Conservation (phyloP, 2,888 invertebrate species). For the Lacanobia oleracea region DNA sequence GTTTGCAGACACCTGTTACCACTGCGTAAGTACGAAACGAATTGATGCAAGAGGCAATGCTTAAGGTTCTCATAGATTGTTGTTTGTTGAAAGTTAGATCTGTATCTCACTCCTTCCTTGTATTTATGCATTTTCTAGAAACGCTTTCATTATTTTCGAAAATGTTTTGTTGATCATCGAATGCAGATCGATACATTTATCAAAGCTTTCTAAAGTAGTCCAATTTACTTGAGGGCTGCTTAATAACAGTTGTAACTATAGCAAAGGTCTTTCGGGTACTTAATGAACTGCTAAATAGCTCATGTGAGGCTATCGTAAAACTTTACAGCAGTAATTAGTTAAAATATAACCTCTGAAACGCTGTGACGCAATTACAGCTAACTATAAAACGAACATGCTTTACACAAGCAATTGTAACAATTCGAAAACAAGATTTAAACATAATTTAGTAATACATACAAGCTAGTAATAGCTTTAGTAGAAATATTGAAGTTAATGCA, state of each 20-base stretch:
- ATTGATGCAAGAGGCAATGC: conserved; percentile 86
- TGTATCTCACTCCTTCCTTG: conserved; percentile 80
- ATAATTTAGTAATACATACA: background rate
- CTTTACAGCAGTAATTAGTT: conserved; percentile 25
- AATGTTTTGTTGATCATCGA: conserved; percentile 76
- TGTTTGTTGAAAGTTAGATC: conserved; percentile 83
- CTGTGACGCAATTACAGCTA: conserved; percentile 11
- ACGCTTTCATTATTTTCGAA: conserved; percentile 83
- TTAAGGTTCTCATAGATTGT: conserved; percentile 84
- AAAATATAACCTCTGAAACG: conserved; percentile 15
- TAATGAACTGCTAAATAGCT: conserved; percentile 62
- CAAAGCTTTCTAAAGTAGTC: conserved; percentile 77
- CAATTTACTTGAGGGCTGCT: conserved; percentile 71
- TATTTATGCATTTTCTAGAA: conserved; percentile 85
- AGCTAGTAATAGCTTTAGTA: background rate
- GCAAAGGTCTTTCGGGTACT: conserved; percentile 69
- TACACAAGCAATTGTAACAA: conserved; percentile 9
- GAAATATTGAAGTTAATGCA: conserved; percentile 9
- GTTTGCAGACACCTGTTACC: conserved; percentile 83
- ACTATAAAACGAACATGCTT: conserved; percentile 32
- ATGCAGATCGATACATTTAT: conserved; percentile 75
- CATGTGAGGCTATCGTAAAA: conserved; percentile 43
- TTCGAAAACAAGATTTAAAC: conserved; percentile 1
- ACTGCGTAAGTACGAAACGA: conserved; percentile 87
- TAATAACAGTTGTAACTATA: conserved; percentile 73